Conservation (phyloP, 1,140 invertebrate species). For the Drosophila nebulosa region DNA sequence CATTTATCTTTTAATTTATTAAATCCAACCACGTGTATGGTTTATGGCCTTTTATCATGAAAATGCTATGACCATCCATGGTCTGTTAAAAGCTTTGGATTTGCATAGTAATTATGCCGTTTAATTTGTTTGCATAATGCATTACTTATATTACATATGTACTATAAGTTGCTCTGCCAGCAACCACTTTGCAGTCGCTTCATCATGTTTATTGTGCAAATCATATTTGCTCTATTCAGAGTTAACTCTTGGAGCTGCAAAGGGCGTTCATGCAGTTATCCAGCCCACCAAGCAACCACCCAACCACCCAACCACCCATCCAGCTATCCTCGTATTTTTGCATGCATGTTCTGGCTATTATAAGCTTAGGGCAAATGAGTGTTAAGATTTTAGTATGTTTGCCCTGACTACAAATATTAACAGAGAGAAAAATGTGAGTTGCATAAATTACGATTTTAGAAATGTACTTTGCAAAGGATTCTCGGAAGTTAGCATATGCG, state of each 20-base stretch:
- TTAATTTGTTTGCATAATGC: neutral
- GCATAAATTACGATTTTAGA: neutral
- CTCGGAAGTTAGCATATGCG: too few species aligned
- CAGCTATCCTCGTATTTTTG: neutral
- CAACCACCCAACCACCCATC: too few species aligned
- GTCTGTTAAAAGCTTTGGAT: conserved; percentile 1
- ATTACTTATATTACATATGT: neutral
- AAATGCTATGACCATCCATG: neutral
- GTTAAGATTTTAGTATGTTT: neutral
- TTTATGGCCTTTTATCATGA: conserved; percentile 1
- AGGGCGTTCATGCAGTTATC: neutral
- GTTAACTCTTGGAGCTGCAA: neutral
- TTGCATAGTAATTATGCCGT: neutral
- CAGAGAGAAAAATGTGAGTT: neutral
- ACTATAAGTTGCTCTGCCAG: neutral
- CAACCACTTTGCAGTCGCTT: neutral
- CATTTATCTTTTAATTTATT: conserved; percentile 5
- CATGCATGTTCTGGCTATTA: neutral
- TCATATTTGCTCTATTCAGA: neutral
- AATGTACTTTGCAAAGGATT: too few species aligned
- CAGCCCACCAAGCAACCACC: neutral
- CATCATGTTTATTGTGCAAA: neutral
- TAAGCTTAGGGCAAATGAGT: neutral
- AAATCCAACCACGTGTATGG: neutral
- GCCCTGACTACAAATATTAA: neutral